Evolutionary conservation across 2,797 vertebrate species (phyloP), one percentile per base, ranked within the genome.

Genomic region (Ataeniobius toweri): DNA sequence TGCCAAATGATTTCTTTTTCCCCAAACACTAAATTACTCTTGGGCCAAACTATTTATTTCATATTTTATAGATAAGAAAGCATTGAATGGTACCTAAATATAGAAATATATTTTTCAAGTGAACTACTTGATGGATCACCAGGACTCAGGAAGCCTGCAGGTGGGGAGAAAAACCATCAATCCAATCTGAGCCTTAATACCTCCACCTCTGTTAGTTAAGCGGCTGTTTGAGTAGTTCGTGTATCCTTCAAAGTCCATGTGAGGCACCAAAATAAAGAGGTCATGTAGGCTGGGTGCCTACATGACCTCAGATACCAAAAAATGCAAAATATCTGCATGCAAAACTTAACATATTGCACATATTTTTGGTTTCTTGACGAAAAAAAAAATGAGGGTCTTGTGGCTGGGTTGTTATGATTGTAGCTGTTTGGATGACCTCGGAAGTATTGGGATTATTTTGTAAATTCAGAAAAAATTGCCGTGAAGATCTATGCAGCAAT

Each of bases 391-490:
- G 36, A 18, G 50, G 46, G 9, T 12, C 18, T 20, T 16, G 20
- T 46, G 12, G 46, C 22, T n/a, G 39, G 4, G 20, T 13, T 58
- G 9, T 58, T 26, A 3, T 8, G 24, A 56, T 56, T 9, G 55
- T 56, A 76, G 72, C 41, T 82, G 56, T 50, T 53, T 72, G 28
- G 36, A 80, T 51, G 59, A 26, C 12, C 22, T 81, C 50, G 51
- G 6, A 81, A 81, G 87, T 91, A 81, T 90, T 91, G 28, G 5
- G 36, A 41, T 46, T n/a, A 28, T 3, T n/a, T 69, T n/a, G 39
- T 46, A 24, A 67, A 41, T 69, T 46, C 41, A 68, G 6, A 44
- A 69, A 68, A 9, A 8, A 18, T 65, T 22, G 2, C 63, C 5
- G 18, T 67, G 20, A 22, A 68, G 39, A 22, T 22, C 44, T 41